phyloP scores from a whole-genome alignment of 2,113 vertebrate genomes.

The Neotoma lepida region DNA sequence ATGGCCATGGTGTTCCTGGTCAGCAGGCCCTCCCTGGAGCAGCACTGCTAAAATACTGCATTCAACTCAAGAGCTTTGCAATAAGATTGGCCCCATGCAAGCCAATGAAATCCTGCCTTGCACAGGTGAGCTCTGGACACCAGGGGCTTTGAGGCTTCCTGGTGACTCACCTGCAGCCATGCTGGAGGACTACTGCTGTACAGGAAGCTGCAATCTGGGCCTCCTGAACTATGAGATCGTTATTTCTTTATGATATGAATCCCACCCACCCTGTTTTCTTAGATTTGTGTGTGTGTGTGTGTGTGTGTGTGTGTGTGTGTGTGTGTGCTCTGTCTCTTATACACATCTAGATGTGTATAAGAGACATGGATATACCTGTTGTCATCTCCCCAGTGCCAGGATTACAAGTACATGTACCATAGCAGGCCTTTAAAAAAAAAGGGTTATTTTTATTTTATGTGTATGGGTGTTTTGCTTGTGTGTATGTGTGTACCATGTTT shows the following conservation, averaged over 20 bases:
- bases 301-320: not conserved
- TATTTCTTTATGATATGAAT: not conserved
- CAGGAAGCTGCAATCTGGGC: no score
- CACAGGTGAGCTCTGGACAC: not conserved
- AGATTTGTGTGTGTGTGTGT: not conserved
- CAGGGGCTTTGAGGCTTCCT: not conserved
- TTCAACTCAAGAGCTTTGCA: not conserved
- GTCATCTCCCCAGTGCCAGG: not conserved
- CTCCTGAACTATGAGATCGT: not conserved
- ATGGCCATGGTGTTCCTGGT: rapidly evolving
- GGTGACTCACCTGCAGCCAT: not conserved
- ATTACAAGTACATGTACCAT: not conserved
- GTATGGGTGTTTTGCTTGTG: not conserved
- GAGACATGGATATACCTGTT: not conserved
- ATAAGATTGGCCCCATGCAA: not conserved
- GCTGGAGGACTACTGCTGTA: not conserved
- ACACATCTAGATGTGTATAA: no score
- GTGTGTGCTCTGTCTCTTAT: no score
- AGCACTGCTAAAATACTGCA: not conserved
- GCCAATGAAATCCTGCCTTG: not conserved
- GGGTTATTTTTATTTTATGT: not conserved
- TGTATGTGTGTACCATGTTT: not conserved
- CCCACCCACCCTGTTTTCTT: not conserved
- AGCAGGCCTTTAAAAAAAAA: not conserved
- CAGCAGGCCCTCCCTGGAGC: not conserved